phyloP scores from a whole-genome alignment of 2,888 invertebrate genomes.

The Antitype chi region DNA sequence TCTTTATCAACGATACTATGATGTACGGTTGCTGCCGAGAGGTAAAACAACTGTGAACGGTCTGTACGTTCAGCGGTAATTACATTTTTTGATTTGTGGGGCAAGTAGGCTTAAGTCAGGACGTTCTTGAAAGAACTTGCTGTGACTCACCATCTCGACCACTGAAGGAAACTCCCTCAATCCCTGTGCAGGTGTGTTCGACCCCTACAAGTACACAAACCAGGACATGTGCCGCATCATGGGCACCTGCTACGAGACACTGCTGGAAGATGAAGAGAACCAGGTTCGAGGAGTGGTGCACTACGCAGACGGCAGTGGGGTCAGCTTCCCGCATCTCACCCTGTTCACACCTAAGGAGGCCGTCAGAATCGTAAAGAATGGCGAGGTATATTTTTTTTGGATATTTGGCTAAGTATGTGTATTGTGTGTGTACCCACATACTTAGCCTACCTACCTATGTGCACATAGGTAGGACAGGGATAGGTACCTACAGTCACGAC shows the following conservation, averaged over 20 bases:
- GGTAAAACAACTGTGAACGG: no score
- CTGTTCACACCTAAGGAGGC: constrained; percentile 95
- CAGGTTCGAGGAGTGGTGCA: constrained; percentile 95
- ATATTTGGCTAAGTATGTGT: neutral
- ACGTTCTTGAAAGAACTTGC: constrained; percentile 6
- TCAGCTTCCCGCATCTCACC: constrained; percentile 94
- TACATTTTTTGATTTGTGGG: no score
- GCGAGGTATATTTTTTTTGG: constrained; percentile 90
- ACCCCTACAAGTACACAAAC: constrained; percentile 94
- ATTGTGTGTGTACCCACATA: no score
- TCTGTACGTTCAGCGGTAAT: neutral
- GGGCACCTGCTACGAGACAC: constrained; percentile 94
- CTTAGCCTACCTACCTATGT: no score
- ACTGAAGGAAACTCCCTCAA: neutral
- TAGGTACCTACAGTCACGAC: no score
- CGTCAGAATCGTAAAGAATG: constrained; percentile 95
- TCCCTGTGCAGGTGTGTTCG: constrained; percentile 92
- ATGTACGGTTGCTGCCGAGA: no score
- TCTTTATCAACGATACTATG: no score
- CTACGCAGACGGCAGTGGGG: constrained; percentile 94
- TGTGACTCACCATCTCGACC: neutral
- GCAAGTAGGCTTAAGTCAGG: neutral
- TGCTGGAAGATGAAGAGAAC: constrained; percentile 95
- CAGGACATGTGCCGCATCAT: constrained; percentile 95
- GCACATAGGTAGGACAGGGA: neutral